Evolutionary conservation across 1,140 invertebrate species (phyloP), one percentile per base, ranked within the genome.

Genomic region (Drosophila tsacasi): DNA sequence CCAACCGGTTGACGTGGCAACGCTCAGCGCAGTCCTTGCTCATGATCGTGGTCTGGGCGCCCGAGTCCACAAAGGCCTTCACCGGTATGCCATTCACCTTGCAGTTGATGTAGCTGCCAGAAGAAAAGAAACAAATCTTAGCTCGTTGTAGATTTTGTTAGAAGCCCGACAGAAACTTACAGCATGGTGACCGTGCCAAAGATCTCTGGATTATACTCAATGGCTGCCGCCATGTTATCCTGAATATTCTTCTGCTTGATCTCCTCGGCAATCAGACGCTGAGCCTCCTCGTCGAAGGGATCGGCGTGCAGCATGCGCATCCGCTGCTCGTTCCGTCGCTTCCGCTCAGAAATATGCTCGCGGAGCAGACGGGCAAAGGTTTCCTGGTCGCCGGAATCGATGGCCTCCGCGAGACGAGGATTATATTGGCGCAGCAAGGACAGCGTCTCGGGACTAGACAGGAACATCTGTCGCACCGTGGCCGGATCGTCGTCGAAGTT

Each of bases 181-280:
- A 99, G 94, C 98, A 99, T 99, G 15, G 97, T 96, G 47, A 99
- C 98, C 19, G 98, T 98, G 52, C 98, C 99, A 94, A 99, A 99
- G 21, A 97, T 98, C 93, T 99, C 98, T 0, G 99, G 99, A 94
- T 98, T 98, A 92, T 98, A 98, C 92, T 99, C 98, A 95, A 99
- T 99, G 1, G 98, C 99, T 2, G 98, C 98, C 91, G 99, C 98
- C 98, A 99, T 99, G 92, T 99, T 99, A 0, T 97, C 97, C 94
- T 99, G 98, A 67, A 99, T 98, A 93, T 99, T 99, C 92, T 99
- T 98, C 86, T 98, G 97, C 80, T 96, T 95, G 64, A 99, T 99
- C 94, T 99, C 98, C 92, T 99, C 98, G 17, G 98, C 98, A 84
- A 99, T 99, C 63, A 99, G 94, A 78, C 96, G 94, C 93, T 99